Evolutionary conservation across 2,113 vertebrate genomes (phyloP), one percentile per base, ranked within the genome.

Genomic region (Syrrhaptes paradoxus): DNA sequence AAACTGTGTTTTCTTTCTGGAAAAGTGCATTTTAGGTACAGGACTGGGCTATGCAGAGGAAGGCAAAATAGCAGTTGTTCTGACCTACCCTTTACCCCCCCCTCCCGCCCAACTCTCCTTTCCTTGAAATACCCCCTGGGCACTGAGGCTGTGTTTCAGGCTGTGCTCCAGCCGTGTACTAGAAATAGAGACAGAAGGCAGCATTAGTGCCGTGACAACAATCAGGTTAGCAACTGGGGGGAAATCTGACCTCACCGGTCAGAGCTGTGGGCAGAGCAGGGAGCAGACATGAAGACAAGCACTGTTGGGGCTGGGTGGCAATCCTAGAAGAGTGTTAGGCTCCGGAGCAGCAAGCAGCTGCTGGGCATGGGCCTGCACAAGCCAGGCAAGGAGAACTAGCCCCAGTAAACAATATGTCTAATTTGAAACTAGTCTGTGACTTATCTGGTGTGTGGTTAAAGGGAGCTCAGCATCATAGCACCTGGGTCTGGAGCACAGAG

Each of bases 401-500:
- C 28, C 46, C 26, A 6, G 9, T 32, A 17, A n/a, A 41, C 19
- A 17, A 12, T 6, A 3, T 6, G 59, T 9, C 19, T 32, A 11
- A 36, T 1, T 6, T 6, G 32, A 20, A 34, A 0, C 11, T 8
- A 6, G 25, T 17, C 8, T 63, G 4, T 46, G 2, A 12, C 17
- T 36, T 43, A 5, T 7, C 38, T 20, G 13, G 14, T 3, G 0
- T 8, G 3, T 6, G 9, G 59, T 3, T 15, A 13, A n/a, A 38
- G 1, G 9, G 26, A 49, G 34, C 52, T 51, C 34, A 7, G 13
- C 6, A 0, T 10, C 1, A 3, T 2, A 31, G 36, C 6, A 4
- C 12, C 10, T 21, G 19, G 11, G 34, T 18, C 21, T 55, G 36
- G 20, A 51, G 36, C 13, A 29, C 6, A 9, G 31, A 48, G 8